These are phyloP conservation scores for Archocentrus centrarchus DNA, from an alignment of 2,113 vertebrate species.

Conservation along the genomic window DNA sequence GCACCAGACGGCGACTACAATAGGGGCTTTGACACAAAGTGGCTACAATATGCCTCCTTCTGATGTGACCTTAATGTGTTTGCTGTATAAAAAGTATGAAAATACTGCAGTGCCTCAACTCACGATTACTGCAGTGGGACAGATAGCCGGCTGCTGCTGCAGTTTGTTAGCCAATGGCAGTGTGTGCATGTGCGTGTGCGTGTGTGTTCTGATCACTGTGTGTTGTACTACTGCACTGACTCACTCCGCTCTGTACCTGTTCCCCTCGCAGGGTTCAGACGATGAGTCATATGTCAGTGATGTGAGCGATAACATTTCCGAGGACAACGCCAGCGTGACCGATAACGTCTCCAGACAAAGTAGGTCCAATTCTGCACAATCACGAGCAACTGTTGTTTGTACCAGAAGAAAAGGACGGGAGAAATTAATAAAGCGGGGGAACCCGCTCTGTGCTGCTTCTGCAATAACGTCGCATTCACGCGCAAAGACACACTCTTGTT, in stretches of 20 bases:
- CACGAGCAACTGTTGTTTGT: background rate
- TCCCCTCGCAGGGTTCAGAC: slow-evolving; percentile 89
- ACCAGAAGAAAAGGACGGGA: background rate
- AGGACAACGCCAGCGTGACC: slow-evolving; percentile 98
- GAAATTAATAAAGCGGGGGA: slow-evolving; percentile 36
- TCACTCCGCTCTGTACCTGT: slow-evolving; percentile 61
- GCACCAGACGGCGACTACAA: slow-evolving; percentile 22
- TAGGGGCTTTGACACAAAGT: slow-evolving; percentile 10
- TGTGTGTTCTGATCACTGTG: slow-evolving; percentile 26
- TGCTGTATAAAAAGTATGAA: slow-evolving; percentile 57
- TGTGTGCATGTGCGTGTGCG: background rate
- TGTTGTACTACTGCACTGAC: slow-evolving; percentile 39
- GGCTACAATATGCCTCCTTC: slow-evolving; percentile 21
- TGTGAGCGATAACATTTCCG: slow-evolving; percentile 99
- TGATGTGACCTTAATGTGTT: slow-evolving; percentile 52
- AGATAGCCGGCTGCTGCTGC: slow-evolving; percentile 61
- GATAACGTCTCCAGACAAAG: slow-evolving; percentile 97
- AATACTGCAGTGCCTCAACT: slow-evolving; percentile 70
- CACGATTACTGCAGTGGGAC: slow-evolving; percentile 66
- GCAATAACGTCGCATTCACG: background rate
- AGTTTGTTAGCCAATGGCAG: slow-evolving; percentile 70
- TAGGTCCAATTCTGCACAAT: slow-evolving; percentile 74
- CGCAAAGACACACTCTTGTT: slow-evolving; percentile 8
- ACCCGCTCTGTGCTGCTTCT: slow-evolving; percentile 3
- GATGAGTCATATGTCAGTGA: slow-evolving; percentile 99